Base-by-base conservation (phyloP, 2,888 invertebrate genomes). In the Trachelus iudaicus region DNA sequence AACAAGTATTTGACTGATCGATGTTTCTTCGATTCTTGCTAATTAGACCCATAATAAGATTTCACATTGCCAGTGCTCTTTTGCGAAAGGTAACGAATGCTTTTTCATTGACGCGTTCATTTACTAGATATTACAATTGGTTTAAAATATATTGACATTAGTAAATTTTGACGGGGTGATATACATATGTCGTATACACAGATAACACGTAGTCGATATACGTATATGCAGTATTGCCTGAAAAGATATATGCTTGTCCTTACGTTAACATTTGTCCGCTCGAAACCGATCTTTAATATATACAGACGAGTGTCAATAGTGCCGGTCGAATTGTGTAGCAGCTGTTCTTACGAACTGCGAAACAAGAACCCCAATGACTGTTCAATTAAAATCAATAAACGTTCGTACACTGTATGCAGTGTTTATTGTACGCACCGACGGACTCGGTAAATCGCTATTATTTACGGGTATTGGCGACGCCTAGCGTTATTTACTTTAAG, bases 381-480 rank as follows among this genome's bases (percentile, higher is more conserved):
- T 69, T 77, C 75, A 81, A 81, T 83, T 79, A 79, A 81, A 83
- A 78, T 79, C 80, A 79, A 83, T 81, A 74, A 80, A 23, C 9
- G 56, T 56, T 9, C 2, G 2, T 56, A 23, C 56, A 9, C 23
- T 56, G 9, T 56, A 23, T 56, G 23, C 2, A 56, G 56, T 9
- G 56, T 23, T 56, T 23, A 56, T 23, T 23, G 56, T 56, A 56
- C 23, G 56, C 56, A 56, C 23, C 56, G 9, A 9, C 23, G 56
- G 9, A 56, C 56, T 56, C 56, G 23, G 56, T 56, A 56, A 56
- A 56, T 56, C 56, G 23, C 23, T 56, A 56, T 56, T 56, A 56
- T 56, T 56, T 56, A 56, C 23, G 56, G 56, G 1, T 23, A 56
- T 56, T 56, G 23, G 56, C 56, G 56, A 56, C 56, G 23, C 6